Percentiles rank a stretch among this genome's conserved stretches.
These are phyloP conservation scores for Astreopora myriophthalma DNA, from an alignment of 64 coral and sea anemone species.

Conservation along the genomic window DNA sequence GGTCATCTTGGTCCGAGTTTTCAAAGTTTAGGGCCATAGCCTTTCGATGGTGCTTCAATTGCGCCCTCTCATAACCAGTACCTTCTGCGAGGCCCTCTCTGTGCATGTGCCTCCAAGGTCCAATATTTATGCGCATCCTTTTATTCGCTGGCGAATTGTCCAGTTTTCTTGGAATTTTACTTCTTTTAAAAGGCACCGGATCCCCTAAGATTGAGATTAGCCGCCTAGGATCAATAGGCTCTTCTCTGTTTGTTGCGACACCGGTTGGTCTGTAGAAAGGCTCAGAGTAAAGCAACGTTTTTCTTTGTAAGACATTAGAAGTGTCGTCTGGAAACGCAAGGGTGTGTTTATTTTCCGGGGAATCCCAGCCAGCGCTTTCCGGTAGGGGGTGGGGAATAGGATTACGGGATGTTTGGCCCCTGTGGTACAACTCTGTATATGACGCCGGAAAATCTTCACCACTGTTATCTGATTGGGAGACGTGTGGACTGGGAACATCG, in stretches of 20 bases:
- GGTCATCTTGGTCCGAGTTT: neutral
- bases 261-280: neutral
- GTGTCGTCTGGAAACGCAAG: neutral
- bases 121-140: neutral
- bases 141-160: neutral
- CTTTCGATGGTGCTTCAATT: neutral
- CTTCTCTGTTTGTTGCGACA: neutral
- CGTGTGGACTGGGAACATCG: neutral
- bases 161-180: neutral
- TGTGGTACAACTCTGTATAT: neutral
- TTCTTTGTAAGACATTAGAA: neutral
- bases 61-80: neutral
- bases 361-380: neutral
- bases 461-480: neutral
- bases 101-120: neutral
- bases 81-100: neutral
- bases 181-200: slow-evolving; percentile 21
- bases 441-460: neutral
- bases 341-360: neutral
- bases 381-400: neutral
- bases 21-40: neutral
- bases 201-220: slow-evolving; percentile 19
- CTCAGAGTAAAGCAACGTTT: slow-evolving; percentile 26
- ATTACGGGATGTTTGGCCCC: neutral
- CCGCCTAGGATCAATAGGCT: neutral